These are phyloP conservation scores for Trypoxylus dichotomus DNA, from an alignment of 1,140 invertebrate species.

Conservation along the genomic window DNA sequence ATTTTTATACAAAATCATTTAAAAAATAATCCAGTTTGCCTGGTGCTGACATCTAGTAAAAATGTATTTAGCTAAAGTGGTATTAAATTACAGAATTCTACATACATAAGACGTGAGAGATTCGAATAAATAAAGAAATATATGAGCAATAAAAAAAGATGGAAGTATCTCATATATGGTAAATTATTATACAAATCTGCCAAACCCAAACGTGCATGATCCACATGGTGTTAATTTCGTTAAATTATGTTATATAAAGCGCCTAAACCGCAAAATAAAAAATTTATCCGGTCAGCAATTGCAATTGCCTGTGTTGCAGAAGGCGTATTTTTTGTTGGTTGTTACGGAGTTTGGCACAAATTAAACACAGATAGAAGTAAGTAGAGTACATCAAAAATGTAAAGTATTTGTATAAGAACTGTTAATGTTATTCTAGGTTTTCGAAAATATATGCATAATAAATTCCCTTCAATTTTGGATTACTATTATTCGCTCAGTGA, in stretches of 20 bases:
- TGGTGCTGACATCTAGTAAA: too few species aligned
- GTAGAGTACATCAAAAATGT: conserved; percentile 30
- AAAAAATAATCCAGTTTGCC: too few species aligned
- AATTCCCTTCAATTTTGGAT: conserved; percentile 62
- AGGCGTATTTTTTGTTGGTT: conserved; percentile 57
- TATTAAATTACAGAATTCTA: neutral
- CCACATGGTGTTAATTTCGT: conserved; percentile 3
- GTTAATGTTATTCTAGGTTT: conserved; percentile 57
- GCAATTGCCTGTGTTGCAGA: conserved; percentile 59
- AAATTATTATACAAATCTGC: neutral
- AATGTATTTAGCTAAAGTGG: too few species aligned
- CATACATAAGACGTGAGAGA: neutral
- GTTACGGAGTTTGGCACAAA: conserved; percentile 63
- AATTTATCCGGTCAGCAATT: conserved; percentile 56
- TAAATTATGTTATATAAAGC: conserved; percentile 61
- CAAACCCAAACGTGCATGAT: neutral
- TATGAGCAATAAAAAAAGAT: conserved; percentile 1
- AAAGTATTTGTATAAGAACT: conserved; percentile 28
- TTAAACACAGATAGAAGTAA: conserved; percentile 65
- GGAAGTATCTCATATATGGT: neutral
- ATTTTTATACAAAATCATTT: too few species aligned
- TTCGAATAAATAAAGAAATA: neutral
- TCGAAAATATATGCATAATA: conserved; percentile 61
- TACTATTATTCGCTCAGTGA: conserved; percentile 64
- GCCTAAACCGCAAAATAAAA: conserved; percentile 58